Evolutionary conservation across 2,888 invertebrate genomes (phyloP).

Genomic region (Limnephilus marmoratus): DNA sequence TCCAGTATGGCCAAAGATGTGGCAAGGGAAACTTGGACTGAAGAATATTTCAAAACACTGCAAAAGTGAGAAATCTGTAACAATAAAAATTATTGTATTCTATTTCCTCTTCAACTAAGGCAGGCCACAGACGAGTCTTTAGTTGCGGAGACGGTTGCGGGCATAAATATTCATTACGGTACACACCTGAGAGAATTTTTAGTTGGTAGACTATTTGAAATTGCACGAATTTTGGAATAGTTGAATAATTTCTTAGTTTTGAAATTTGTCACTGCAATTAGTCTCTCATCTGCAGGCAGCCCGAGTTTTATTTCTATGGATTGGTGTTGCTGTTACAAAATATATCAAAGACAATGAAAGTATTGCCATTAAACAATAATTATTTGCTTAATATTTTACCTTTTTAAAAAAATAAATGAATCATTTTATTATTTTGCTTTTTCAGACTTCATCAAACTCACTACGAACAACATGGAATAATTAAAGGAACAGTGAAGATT

Average conservation of each 20-base stretch:
- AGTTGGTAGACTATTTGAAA: too few species aligned
- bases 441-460: slow-evolving; percentile 84
- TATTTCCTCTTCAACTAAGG: neutral
- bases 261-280: too few species aligned
- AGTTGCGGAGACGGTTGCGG: too few species aligned
- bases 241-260: too few species aligned
- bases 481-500: slow-evolving; percentile 77
- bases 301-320: neutral
- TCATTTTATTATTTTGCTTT: slow-evolving; percentile 42
- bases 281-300: too few species aligned
- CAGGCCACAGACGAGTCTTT: too few species aligned
- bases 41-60: slow-evolving; percentile 80
- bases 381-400: neutral
- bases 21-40: slow-evolving; percentile 83
- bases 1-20: slow-evolving; percentile 80
- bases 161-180: too few species aligned
- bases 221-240: too few species aligned
- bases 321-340: neutral
- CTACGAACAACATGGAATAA: slow-evolving; percentile 85
- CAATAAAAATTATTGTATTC: neutral
- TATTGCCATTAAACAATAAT: neutral
- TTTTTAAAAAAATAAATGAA: neutral
- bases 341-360: neutral
- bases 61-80: slow-evolving; percentile 75
- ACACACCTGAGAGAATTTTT: too few species aligned